Percentiles rank a stretch among this genome's conserved stretches.
Evolutionary conservation across 2,888 invertebrate species (phyloP).

Genomic region (Autographa pulchrina): DNA sequence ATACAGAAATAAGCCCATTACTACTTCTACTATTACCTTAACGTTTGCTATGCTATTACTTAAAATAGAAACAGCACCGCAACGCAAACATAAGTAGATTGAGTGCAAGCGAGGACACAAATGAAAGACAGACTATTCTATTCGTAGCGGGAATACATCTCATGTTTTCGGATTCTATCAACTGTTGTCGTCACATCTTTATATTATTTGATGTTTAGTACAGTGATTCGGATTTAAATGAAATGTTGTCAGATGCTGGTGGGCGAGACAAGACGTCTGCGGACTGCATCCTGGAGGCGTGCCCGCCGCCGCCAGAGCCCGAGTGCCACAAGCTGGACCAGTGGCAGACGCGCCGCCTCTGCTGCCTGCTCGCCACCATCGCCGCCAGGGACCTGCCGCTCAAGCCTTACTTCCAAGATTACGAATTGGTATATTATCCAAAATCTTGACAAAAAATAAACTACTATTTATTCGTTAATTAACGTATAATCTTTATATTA

Average conservation of each 20-base stretch:
- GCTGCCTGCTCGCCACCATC: conserved; percentile 93
- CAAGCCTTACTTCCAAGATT: conserved; percentile 93
- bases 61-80: no score
- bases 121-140: no score
- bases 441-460: no score
- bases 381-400: conserved; percentile 91
- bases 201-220: neutral
- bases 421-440: conserved; percentile 86
- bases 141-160: no score
- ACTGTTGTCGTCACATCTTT: no score
- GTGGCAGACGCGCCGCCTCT: conserved; percentile 91
- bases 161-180: no score
- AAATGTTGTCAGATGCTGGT: conserved; percentile 69
- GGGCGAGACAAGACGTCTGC: conserved; percentile 77
- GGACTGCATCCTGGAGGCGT: conserved; percentile 84
- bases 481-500: neutral
- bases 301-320: conserved; percentile 91
- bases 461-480: neutral
- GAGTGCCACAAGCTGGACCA: conserved; percentile 91
- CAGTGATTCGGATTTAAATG: neutral
- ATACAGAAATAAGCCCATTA: no score
- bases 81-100: no score
- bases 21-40: no score
- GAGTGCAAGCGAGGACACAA: no score
- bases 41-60: no score